Evolutionary conservation across 2,113 vertebrate species (phyloP), one percentile per base, ranked within the genome.

Genomic region (Sylvilagus bachmani): DNA sequence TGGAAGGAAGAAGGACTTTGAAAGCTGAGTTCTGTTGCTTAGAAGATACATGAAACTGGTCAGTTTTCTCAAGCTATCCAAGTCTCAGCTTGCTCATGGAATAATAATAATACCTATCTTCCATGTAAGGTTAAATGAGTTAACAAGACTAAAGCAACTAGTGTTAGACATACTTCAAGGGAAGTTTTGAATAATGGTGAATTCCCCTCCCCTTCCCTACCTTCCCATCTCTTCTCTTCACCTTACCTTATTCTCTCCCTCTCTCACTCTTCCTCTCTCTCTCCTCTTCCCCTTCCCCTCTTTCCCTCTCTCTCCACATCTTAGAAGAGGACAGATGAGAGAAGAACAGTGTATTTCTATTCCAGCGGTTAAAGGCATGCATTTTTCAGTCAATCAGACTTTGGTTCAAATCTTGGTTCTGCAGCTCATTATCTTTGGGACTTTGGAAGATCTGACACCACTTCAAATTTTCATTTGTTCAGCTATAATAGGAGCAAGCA

Each of bases 21-120:
- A 67, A 87, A 77, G 25, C 51, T 81, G 55, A 87, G 24, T 44
- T 91, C 24, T 82, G 0, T 27, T 90, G 70, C 75, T 70, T 38
- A 19, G 4, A 21, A 73, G 25, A 17, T 29, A 4, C 24, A 3
- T 1, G n/a, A 31, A 1, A 16, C 0, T 31, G 38, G 25, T 17
- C 22, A 87, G 1, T 36, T 95, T 92, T 84, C 31, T 74, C 38
- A 67, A 93, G 49, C n/a, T 95, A 25, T 66, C 22, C 67, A 53
- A 87, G 33, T 19, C 70, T 93, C 53, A 29, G 55, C 92, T 93
- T 93, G n/a, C 62, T 51, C 24, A 16, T 61, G 74, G 79, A 81
- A 86, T 62, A 25, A 61, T 80, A 55, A 82, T 62, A 88, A 77
- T 62, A 13, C 14, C 31, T 75, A 6, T 58, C 16, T 95, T 94